Evolutionary conservation across 2,888 invertebrate genomes (phyloP).

Genomic region (Listrodromus nycthemerus): DNA sequence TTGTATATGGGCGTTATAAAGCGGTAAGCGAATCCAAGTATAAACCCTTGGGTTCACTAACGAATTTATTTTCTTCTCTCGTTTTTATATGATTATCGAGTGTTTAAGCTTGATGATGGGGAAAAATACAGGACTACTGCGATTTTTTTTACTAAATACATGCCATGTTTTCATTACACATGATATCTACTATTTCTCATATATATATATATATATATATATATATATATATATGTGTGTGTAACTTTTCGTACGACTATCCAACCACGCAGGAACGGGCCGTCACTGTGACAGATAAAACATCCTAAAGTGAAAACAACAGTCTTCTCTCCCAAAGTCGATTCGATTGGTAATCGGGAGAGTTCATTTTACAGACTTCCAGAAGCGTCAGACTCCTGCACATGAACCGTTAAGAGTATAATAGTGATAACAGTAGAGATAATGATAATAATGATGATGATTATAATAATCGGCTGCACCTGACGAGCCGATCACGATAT

Average conservation of each 20-base stretch:
- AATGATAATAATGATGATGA: not conserved
- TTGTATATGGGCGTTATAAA: slow-evolving; percentile 18
- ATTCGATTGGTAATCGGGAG: slow-evolving; percentile 19
- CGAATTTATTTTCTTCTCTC: slow-evolving; percentile 56
- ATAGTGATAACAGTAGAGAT: not conserved
- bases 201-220: slow-evolving; percentile 11
- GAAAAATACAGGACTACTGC: slow-evolving; percentile 59
- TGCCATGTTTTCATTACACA: slow-evolving; percentile 50
- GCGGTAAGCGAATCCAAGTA: slow-evolving; percentile 20
- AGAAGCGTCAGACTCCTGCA: slow-evolving; percentile 22
- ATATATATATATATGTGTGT: slow-evolving; percentile 11
- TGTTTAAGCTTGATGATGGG: slow-evolving; percentile 49
- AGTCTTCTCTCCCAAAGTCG: slow-evolving; percentile 12
- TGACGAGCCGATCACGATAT: slow-evolving; percentile 27
- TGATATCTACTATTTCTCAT: slow-evolving; percentile 27
- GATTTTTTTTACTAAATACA: slow-evolving; percentile 59
- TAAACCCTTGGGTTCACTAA: slow-evolving; percentile 46
- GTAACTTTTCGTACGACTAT: slow-evolving; percentile 34
- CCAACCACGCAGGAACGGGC: not conserved
- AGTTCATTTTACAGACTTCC: slow-evolving; percentile 15
- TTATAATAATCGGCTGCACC: slow-evolving; percentile 23
- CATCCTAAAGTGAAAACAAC: slow-evolving; percentile 14
- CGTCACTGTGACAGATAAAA: slow-evolving; percentile 1
- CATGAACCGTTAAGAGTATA: not conserved
- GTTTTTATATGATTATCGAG: slow-evolving; percentile 53